Conservation (phyloP, 1,140 invertebrate genomes). For the Cotesia vestalis region DNA sequence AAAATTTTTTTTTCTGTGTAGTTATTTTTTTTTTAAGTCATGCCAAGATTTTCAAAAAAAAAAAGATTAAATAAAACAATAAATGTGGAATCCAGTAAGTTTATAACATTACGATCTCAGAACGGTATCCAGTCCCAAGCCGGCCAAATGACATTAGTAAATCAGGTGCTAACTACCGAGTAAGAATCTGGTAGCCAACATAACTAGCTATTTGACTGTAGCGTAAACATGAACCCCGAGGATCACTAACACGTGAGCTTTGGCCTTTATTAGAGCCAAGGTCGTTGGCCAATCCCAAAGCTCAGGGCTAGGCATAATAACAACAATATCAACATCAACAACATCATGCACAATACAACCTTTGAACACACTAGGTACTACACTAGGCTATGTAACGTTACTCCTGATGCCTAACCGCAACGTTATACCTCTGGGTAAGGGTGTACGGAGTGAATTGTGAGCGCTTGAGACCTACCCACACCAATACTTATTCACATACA, state of each 20-base stretch:
- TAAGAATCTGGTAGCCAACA: neutral
- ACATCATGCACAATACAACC: too few relatives aligned
- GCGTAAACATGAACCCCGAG: conserved; percentile 12
- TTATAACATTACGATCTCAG: too few relatives aligned
- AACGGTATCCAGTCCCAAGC: conserved; percentile 17
- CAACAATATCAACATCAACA: too few relatives aligned
- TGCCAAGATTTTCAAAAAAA: too few relatives aligned
- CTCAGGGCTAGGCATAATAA: neutral
- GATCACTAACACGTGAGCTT: too few relatives aligned
- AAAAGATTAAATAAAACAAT: neutral
- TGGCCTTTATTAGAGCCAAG: conserved; percentile 16
- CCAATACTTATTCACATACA: conserved; percentile 2
- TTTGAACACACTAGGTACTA: too few relatives aligned
- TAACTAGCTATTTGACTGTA: conserved; percentile 4
- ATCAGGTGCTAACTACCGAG: conserved; percentile 38
- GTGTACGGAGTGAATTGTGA: neutral
- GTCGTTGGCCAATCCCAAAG: conserved; percentile 19
- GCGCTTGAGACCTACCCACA: neutral
- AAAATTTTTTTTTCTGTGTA: too few relatives aligned
- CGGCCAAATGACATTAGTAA: conserved; percentile 39
- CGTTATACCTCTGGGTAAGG: conserved; percentile 8
- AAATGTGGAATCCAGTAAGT: too few relatives aligned
- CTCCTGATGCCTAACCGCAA: conserved; percentile 15
- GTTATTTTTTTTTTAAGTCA: too few relatives aligned
- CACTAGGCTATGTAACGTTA: conserved; percentile 1